Evolutionary conservation across 2,888 invertebrate species (phyloP), one percentile per base, ranked within the genome.

Genomic region (Lagria hirta): DNA sequence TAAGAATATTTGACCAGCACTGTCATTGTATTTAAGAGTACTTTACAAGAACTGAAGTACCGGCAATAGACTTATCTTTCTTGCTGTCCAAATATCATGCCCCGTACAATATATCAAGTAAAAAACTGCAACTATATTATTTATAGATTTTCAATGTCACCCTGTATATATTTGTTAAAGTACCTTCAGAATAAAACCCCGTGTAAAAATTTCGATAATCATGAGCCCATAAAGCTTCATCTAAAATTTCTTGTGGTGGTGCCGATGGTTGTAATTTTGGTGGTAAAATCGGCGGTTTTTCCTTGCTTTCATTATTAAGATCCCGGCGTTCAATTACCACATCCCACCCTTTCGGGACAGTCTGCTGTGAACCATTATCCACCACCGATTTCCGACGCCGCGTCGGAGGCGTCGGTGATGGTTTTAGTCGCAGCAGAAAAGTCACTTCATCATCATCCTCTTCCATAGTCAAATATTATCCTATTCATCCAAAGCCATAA

Each of bases 371-470:
- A 38, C 48, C 51, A 23, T 49, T 46, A 23, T 58, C 57, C 3
- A 51, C 50, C 32, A 50, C 57, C 28, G 55, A 50, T 11, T 61
- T 57, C 24, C 60, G 57, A 6, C 66, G 60, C 8, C 68, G 57
- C 12, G 54, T 48, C 2, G 69, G 69, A 1, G 70, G 69, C 13
- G 69, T 65, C 8, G 70, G 68, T 2, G 70, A 57, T 8, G 71
- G 70, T 40, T 65, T 66, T 32, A 71, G 52, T 18, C 69, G 62
- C 27, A 72, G 45, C 15, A 71, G 53, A 52, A 72, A 71, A 4
- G 70, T 68, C 15, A 72, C 68, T 54, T 69, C 70, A 41, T 70
- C 70, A 41, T 68, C 67, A 16, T 41, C 52, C n/a, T n/a, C n/a
- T n/a, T n/a, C n/a, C n/a, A n/a, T n/a, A n/a, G n/a, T n/a, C n/a